Base-by-base conservation (phyloP, 2,888 invertebrate genomes). In the Coleophora flavipennella region DNA sequence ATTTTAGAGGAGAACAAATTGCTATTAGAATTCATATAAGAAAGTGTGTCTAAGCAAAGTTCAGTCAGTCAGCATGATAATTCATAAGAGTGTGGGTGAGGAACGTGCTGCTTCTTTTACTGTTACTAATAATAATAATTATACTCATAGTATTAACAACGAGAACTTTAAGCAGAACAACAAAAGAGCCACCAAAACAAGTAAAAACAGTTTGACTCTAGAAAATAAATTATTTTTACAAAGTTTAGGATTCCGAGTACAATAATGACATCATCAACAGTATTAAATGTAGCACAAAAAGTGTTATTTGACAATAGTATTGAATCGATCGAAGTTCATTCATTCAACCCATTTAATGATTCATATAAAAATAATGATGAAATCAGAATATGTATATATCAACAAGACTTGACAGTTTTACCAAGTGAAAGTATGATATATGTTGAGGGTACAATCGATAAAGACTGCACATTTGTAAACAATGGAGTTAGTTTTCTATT, bases 351-450 rank as follows among this genome's bases (percentile, higher is more conserved):
- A 8, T 46, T 43, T 13, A 41, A 39, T 12, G 35, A 27, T 31
- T 38, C 31, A 31, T 44, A 32, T 28, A 39, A 37, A 8, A 41
- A 35, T 26, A 48, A 48, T 38, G 48, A 49, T 42, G 48, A 51
- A 40, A 49, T 51, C 7, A 33, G 49, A 13, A 51, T 49, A 33
- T 40, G 42, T 12, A 49, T 49, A 14, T 34, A 49, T 33, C 45
- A 47, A 9, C 49, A 49, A 45, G 49, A 49, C 33, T 33, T 45
- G 10, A 46, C 46, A 31, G 34, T 47, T n/a, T 34, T 51, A 31
- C 49, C 49, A 14, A 31, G 9, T 36, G 26, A 32, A 8, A 27
- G 11, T n/a, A n/a, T n/a, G n/a, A n/a, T n/a, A n/a, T n/a, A 26
- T 11, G 27, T 28, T 39, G 37, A 31, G 26, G 31, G 33, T 13